Evolutionary conservation across 1,140 invertebrate genomes (phyloP).

Genomic region (Propsilocerus akamusi): DNA sequence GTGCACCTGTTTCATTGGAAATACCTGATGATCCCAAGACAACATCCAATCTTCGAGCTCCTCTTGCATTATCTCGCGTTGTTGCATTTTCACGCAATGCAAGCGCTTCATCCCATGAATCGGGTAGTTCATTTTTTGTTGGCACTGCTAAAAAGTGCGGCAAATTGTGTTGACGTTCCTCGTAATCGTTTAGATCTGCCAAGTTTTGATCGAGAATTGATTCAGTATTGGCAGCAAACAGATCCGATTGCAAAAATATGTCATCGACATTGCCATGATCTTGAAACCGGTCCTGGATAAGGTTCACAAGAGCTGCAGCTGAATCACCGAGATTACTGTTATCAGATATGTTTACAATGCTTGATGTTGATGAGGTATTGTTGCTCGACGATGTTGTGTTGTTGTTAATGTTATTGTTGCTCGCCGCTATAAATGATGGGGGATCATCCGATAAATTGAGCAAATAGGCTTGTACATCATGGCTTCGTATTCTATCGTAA

Average conservation of each 20-base stretch:
- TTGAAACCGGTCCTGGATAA: background rate
- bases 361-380: background rate
- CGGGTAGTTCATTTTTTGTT: constrained; percentile 18
- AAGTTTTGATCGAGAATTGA: constrained; percentile 23
- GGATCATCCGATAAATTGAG: constrained; percentile 27
- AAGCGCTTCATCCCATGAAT: constrained; percentile 6
- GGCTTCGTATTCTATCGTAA: constrained; percentile 17
- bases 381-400: background rate
- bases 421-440: background rate
- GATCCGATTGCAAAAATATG: constrained; percentile 16
- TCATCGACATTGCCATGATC: constrained; percentile 11
- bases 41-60: too few relatives aligned
- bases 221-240: constrained; percentile 14
- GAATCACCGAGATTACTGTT: background rate
- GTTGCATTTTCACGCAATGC: background rate
- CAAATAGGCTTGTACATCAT: constrained; percentile 35
- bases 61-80: background rate
- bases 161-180: constrained; percentile 13
- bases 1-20: background rate
- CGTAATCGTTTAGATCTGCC: constrained; percentile 20
- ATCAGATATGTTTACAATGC: background rate
- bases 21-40: too few relatives aligned
- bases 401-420: constrained; percentile 9
- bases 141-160: constrained; percentile 17
- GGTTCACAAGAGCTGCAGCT: background rate